phyloP scores from a whole-genome alignment of 2,113 vertebrate species.

The Nestor notabilis region DNA sequence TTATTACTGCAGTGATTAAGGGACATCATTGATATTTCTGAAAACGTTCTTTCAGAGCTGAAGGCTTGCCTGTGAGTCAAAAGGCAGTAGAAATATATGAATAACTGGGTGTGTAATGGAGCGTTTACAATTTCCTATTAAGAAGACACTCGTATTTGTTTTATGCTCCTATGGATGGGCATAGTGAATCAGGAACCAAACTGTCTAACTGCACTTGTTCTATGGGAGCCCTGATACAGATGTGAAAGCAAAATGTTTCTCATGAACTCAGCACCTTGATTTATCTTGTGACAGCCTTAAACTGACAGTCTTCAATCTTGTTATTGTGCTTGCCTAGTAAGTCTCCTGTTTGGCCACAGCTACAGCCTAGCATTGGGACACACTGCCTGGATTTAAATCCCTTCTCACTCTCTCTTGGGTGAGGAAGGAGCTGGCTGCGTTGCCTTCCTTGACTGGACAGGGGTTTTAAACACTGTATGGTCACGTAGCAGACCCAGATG shows the following conservation, averaged over 20 bases:
- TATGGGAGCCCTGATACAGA: rapidly evolving
- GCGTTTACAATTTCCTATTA: conserved; percentile 14
- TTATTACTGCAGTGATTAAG: conserved; percentile 30
- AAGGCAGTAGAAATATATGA: conserved; percentile 2
- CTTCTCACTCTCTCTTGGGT: rapidly evolving
- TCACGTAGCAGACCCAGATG: background rate
- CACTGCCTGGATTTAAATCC: background rate
- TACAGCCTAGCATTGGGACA: rapidly evolving
- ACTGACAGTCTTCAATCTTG: background rate
- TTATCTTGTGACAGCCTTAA: background rate
- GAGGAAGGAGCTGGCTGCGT: background rate
- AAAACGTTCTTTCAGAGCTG: background rate
- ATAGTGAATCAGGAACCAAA: background rate
- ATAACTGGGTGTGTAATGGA: conserved; percentile 10
- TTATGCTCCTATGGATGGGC: background rate
- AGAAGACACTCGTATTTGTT: background rate
- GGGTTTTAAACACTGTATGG: background rate
- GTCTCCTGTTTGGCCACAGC: background rate
- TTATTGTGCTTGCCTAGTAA: background rate
- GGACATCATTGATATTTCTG: background rate
- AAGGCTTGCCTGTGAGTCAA: background rate
- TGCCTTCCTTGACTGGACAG: background rate
- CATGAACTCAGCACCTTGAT: background rate
- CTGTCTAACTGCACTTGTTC: background rate
- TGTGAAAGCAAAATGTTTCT: background rate